Conservation (phyloP, 64 coral and sea anemone genomes). For the Stichodactyla mertensii region DNA sequence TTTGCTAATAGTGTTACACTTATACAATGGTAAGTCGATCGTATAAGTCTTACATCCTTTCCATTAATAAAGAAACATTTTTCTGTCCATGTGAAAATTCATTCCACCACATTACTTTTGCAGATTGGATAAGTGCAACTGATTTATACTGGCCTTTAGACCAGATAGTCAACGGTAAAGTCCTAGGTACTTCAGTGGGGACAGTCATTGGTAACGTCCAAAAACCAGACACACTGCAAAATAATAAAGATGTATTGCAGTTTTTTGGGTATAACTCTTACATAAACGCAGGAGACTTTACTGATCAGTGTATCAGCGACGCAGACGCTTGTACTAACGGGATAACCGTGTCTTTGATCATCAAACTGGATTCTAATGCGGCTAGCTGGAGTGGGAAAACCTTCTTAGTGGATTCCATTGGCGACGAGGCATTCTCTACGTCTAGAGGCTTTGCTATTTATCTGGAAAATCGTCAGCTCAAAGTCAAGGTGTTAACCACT, state of each 20-base stretch:
- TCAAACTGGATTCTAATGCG: slow-evolving; percentile 46
- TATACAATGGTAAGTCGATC: no score
- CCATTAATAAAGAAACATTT: background rate
- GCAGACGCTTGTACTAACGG: slow-evolving; percentile 40
- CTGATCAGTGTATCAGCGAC: slow-evolving; percentile 39
- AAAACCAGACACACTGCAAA: slow-evolving; percentile 30
- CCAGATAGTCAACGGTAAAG: slow-evolving; percentile 41
- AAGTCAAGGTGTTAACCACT: slow-evolving; percentile 37
- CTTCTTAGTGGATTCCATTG: slow-evolving; percentile 56
- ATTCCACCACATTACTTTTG: background rate
- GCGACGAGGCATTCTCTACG: background rate
- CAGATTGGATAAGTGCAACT: slow-evolving; percentile 80
- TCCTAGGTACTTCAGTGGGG: slow-evolving; percentile 32
- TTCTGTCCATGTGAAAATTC: background rate
- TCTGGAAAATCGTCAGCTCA: slow-evolving; percentile 11
- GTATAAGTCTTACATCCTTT: no score
- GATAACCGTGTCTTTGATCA: slow-evolving; percentile 58
- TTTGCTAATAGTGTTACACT: no score
- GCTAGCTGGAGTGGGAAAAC: slow-evolving; percentile 40
- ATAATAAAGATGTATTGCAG: slow-evolving; percentile 35
- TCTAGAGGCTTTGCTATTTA: slow-evolving; percentile 67
- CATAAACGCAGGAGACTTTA: slow-evolving; percentile 18
- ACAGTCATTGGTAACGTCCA: slow-evolving; percentile 28
- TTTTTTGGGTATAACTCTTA: slow-evolving; percentile 49
- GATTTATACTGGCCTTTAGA: slow-evolving; percentile 70